Evolutionary conservation across 1,140 invertebrate genomes (phyloP).

Genomic region (Eriosoma lanigerum): DNA sequence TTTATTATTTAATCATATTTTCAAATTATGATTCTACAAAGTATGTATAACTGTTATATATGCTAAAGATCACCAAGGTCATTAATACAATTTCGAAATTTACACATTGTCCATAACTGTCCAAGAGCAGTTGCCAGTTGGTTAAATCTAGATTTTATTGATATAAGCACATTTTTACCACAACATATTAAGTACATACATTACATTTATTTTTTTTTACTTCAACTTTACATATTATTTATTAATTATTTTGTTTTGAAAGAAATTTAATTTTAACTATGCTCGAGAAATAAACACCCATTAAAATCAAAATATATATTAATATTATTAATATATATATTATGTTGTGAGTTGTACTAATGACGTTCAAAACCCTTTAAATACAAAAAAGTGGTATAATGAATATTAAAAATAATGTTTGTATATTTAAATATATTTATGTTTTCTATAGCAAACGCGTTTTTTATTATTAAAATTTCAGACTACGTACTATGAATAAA

Average conservation of each 20-base stretch:
- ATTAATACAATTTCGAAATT: no score
- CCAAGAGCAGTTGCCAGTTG: no score
- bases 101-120: no score
- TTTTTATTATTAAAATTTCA: background rate
- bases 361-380: constrained; percentile 8
- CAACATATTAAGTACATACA: no score
- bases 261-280: constrained; percentile 8
- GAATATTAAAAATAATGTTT: background rate
- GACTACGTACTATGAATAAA: background rate
- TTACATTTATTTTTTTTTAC: no score
- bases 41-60: no score
- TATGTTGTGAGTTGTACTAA: background rate
- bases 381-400: background rate
- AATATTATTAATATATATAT: no score
- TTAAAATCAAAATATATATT: background rate
- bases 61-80: no score
- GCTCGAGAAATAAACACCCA: background rate
- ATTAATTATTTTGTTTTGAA: background rate
- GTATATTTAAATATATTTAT: background rate
- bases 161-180: no score
- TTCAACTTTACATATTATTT: background rate
- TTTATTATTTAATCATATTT: no score
- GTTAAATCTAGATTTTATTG: no score
- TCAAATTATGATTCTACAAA: no score
- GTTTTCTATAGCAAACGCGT: background rate